A percentile compares a stretch with the other conserved stretches of the same genome.
Evolutionary conservation across 1,140 invertebrate species (phyloP).

Genomic region (Drosophila bocki): DNA sequence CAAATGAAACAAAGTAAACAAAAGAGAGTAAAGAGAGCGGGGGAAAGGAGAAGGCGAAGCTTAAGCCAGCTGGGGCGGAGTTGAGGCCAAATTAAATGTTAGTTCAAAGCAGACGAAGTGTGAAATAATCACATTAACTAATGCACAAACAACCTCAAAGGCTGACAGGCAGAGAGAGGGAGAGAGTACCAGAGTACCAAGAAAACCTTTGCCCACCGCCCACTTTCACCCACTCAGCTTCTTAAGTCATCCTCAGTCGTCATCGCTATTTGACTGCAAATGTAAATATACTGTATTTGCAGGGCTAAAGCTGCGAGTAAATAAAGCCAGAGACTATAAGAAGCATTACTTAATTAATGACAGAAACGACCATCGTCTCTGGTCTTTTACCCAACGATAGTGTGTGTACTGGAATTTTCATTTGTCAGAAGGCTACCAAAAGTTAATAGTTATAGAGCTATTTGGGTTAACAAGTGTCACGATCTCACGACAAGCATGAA

Average conservation of each 20-base stretch:
- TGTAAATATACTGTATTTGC: conserved; percentile 10
- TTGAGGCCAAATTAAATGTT: conserved; percentile 58
- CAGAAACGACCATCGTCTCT: conserved; percentile 2
- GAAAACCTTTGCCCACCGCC: conserved; percentile 5
- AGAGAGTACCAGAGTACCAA: conserved; percentile 12
- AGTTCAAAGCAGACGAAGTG: conserved; percentile 72
- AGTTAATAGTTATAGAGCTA: neutral
- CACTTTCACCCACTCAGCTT: conserved; percentile 17
- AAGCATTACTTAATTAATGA: conserved; percentile 44
- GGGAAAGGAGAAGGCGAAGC: neutral
- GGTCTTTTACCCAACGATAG: neutral
- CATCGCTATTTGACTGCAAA: conserved; percentile 50
- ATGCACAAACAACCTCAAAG: conserved; percentile 51
- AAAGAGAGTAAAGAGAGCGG: conserved; percentile 5
- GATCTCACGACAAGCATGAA: neutral
- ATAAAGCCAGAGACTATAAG: conserved; percentile 7
- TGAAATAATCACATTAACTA: conserved; percentile 82
- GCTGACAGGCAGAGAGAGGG: conserved; percentile 2
- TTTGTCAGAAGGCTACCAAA: neutral
- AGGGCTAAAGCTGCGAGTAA: conserved; percentile 10
- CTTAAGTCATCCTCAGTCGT: conserved; percentile 40
- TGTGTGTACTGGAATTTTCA: neutral
- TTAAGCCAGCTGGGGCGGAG: conserved; percentile 13
- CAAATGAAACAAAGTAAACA: conserved; percentile 51
- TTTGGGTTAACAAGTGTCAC: conserved; percentile 18